phyloP scores from a whole-genome alignment of 1,140 invertebrate genomes.

The Platyscapa corneri region DNA sequence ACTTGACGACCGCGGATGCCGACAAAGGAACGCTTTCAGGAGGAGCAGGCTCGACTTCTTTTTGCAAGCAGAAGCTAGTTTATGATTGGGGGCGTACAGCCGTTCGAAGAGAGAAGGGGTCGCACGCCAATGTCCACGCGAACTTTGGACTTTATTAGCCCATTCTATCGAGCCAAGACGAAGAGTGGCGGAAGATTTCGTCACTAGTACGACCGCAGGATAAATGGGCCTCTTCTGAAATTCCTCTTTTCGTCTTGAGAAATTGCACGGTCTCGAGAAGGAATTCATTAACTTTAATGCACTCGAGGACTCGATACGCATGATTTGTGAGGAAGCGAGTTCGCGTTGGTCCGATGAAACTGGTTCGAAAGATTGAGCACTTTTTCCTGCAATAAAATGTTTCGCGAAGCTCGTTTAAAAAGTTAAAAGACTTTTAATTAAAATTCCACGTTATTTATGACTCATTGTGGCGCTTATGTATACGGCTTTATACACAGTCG shows the following conservation, averaged over 20 bases:
- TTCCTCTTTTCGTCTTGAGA: constrained; percentile 10
- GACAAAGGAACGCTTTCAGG: not conserved
- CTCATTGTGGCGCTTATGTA: not conserved
- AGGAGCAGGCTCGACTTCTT: not conserved
- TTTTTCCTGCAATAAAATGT: constrained; percentile 1
- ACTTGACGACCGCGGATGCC: not conserved
- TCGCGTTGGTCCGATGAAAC: not conserved
- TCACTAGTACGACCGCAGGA: not conserved
- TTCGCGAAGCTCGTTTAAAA: not conserved
- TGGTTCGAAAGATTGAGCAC: not conserved
- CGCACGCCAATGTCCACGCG: not conserved
- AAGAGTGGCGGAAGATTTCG: not conserved
- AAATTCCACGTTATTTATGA: constrained; percentile 4
- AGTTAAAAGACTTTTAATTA: not conserved
- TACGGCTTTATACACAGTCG: not conserved
- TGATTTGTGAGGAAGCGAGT: not conserved
- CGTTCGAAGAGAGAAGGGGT: too few relatives aligned
- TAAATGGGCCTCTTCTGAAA: too few relatives aligned
- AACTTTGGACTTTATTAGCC: constrained; percentile 16
- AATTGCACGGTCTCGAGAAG: constrained; percentile 11
- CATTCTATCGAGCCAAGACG: not conserved
- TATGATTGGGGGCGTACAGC: not conserved
- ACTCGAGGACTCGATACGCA: not conserved
- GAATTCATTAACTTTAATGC: constrained; percentile 22
- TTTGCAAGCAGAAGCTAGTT: not conserved